These are phyloP conservation scores for Pogonocherus hispidulus DNA, from an alignment of 2,888 invertebrate genomes.

Conservation along the genomic window DNA sequence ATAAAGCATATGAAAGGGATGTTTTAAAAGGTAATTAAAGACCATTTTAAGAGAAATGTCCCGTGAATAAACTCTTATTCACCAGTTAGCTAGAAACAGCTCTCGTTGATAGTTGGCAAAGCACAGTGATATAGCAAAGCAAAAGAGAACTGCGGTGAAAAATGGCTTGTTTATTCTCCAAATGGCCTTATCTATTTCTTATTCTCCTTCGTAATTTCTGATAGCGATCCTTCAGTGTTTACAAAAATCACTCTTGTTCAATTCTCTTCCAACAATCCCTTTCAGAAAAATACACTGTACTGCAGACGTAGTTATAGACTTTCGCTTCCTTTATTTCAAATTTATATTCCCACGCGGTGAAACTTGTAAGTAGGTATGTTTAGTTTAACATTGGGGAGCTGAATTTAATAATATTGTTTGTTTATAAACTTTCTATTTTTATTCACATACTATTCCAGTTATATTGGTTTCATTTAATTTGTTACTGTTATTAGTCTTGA, in stretches of 20 bases:
- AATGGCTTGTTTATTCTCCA: constrained; percentile 64
- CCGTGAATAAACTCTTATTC: constrained; percentile 23
- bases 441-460: too few species aligned
- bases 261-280: constrained; percentile 30
- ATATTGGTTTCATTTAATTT: too few species aligned
- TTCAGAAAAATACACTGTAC: constrained; percentile 20
- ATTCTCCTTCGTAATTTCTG: constrained; percentile 59
- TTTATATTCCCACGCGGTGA: background rate
- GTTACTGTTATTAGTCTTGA: too few species aligned
- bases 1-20: constrained; percentile 17
- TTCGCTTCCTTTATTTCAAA: background rate
- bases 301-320: background rate
- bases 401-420: too few species aligned
- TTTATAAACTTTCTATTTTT: too few species aligned
- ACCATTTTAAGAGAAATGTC: constrained; percentile 10
- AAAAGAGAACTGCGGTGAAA: constrained; percentile 57
- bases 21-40: constrained; percentile 30
- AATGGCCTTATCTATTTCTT: constrained; percentile 62
- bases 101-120: constrained; percentile 27
- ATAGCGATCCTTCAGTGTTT: constrained; percentile 53
- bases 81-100: constrained; percentile 33
- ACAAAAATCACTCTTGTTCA: constrained; percentile 43
- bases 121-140: constrained; percentile 36
- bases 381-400: too few species aligned
- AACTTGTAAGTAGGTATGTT: background rate